A percentile compares a stretch with the other conserved stretches of the same genome.
Evolutionary conservation across 2,113 vertebrate genomes (phyloP).

Genomic region (Ploceus nigricollis): DNA sequence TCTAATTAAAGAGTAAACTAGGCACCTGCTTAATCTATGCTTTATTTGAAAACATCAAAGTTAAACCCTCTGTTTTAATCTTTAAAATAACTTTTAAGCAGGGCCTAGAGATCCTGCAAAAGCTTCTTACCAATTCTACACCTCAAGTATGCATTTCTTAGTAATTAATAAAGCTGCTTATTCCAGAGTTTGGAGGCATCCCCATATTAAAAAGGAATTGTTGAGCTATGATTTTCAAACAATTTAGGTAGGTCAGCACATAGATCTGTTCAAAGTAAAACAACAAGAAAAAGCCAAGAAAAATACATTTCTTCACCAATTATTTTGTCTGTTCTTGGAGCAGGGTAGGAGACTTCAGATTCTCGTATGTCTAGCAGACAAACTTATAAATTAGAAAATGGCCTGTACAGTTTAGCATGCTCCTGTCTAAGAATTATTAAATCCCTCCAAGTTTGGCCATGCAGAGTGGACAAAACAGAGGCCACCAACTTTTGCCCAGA

Average conservation of each 20-base stretch:
- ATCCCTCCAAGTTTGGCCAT: background rate
- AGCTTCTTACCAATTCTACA: background rate
- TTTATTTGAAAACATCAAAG: constrained; percentile 17
- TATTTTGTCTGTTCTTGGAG: background rate
- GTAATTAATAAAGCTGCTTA: background rate
- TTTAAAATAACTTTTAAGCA: background rate
- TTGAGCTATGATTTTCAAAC: background rate
- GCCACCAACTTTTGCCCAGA: background rate
- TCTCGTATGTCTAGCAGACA: background rate
- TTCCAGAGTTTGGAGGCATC: background rate
- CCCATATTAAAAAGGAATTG: background rate
- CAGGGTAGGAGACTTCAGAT: background rate
- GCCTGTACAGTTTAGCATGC: background rate
- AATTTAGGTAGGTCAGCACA: background rate
- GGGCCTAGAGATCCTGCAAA: background rate
- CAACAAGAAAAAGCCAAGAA: background rate
- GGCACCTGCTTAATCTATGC: background rate
- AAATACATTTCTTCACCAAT: background rate
- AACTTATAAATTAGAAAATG: background rate
- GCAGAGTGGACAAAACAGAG: background rate
- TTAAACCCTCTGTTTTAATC: background rate
- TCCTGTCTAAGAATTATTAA: background rate
- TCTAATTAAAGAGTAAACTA: constrained; percentile 61
- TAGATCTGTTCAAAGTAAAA: background rate
- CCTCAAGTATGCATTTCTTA: background rate